Evolutionary conservation across 2,888 invertebrate genomes (phyloP).

Genomic region (Cheilosia soror): DNA sequence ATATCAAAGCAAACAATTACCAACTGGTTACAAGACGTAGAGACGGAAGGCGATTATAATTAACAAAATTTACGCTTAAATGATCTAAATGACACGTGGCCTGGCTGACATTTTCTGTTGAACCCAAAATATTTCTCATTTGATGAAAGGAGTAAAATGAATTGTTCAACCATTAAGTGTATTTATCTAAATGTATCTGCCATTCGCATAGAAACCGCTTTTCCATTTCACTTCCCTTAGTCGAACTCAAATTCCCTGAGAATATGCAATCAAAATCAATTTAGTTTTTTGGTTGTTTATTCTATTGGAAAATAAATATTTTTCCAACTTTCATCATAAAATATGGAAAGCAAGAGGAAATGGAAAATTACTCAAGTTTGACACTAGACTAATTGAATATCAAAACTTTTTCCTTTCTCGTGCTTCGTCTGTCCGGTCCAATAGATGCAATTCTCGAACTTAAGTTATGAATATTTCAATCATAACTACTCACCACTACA

Average conservation of each 20-base stretch:
- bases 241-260: too few relatives aligned
- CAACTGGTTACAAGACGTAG: too few relatives aligned
- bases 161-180: not conserved
- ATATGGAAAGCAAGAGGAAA: not conserved
- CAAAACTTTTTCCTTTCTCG: constrained; percentile 34
- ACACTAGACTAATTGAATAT: constrained; percentile 36
- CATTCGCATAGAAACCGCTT: not conserved
- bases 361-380: constrained; percentile 22
- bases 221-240: not conserved
- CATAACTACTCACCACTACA: not conserved
- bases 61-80: too few relatives aligned
- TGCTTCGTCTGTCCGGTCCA: not conserved
- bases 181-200: too few relatives aligned
- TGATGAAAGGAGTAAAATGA: not conserved
- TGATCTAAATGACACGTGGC: too few relatives aligned
- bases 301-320: constrained; percentile 10
- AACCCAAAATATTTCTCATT: too few relatives aligned
- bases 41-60: too few relatives aligned
- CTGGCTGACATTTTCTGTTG: too few relatives aligned
- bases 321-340: not conserved
- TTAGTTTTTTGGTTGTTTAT: not conserved
- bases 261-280: not conserved
- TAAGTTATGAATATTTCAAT: constrained; percentile 21
- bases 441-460: not conserved
- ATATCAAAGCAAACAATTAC: too few relatives aligned